Evolutionary conservation across 2,113 vertebrate species (phyloP), one percentile per base, ranked within the genome.

Genomic region (Dipodomys stephensi): DNA sequence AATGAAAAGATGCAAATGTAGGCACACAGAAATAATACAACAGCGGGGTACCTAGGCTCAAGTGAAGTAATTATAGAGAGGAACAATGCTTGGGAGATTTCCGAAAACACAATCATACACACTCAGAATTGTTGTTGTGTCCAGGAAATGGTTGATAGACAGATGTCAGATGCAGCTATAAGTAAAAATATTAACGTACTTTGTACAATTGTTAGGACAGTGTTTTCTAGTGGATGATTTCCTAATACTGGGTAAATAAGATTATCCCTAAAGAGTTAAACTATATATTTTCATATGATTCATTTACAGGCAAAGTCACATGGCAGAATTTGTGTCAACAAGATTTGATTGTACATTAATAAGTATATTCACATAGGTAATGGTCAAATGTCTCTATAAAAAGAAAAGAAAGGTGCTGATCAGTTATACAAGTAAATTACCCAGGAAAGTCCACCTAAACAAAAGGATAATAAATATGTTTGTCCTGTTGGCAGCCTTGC

Each of bases 1-100:
- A 91, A 80, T 91, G 92, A 74, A 94, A 92, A 93, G 88, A 90
- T 35, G 60, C 79, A 95, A 95, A 95, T 92, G 27, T 71, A 32
- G 65, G 27, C 83, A 74, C 77, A 67, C 15, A 67, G 76, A 74
- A 95, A 86, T 91, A 79, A 95, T 77, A 79, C 53, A 79, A 91
- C 80, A 92, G 94, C 89, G 76, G 89, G 74, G 23, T 49, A 85
- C 19, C 86, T 83, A 93, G 35, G 28, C 44, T 74, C 60, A 77
- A 95, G 83, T 79, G 89, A 94, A 74, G 44, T 86, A 71, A 79
- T 94, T 95, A 79, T 30, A 94, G 78, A 22, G 60, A 44, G 67
- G 27, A 95, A 53, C 83, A 93, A 88, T 90, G 32, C 71, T 88
- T 57, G 80, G 86, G 60, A 71, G 32, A 83, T 85, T 83, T 91